Evolutionary conservation across 2,888 invertebrate species (phyloP), one percentile per base, ranked within the genome.

Genomic region (Thereva unica): DNA sequence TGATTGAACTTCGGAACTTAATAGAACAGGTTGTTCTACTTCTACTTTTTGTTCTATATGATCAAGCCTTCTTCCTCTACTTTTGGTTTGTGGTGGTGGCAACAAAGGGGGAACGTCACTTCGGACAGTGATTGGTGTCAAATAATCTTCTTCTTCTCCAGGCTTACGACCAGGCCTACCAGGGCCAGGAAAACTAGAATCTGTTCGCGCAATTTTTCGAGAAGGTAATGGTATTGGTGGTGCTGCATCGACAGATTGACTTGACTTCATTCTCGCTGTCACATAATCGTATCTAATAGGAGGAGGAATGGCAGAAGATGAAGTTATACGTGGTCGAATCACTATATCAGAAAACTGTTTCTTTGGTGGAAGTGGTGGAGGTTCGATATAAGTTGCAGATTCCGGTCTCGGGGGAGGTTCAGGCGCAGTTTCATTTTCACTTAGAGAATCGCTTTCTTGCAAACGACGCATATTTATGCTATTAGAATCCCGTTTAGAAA

Each of bases 361-460:
- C 75, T 89, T 90, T 9, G 90, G 90, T 23, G 90, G 85, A 76
- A 90, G 79, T 3, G 90, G 90, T 1, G 90, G 90, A 3, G 90
- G 90, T 75, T 89, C 88, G 5, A 86, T 84, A 59, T 86, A 82
- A 9, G 81, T 76, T 4, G 74, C 74, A 2, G 78, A 77, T 42
- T 81, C 81, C 3, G 80, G 80, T 4, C 81, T 73, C 2, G 82
- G 82, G 12, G 82, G 81, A 10, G 80, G 80, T 67, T 82, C 82
- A 0, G 81, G 79, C 1, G 80, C 80, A 0, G 78, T 71, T 70
- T 82, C 82, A 50, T 78, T 81, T 70, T 82, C 79, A 70, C 80
- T 81, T n/a, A 81, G 71, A 3, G 81, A 81, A 70, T 81, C 81
- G 64, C 81, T 81, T 54, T 81, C 81, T 70, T 81, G 81, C 65